Evolutionary conservation across 2,888 invertebrate species (phyloP), one percentile per base, ranked within the genome.

Genomic region (Gnatocerus cornutus): DNA sequence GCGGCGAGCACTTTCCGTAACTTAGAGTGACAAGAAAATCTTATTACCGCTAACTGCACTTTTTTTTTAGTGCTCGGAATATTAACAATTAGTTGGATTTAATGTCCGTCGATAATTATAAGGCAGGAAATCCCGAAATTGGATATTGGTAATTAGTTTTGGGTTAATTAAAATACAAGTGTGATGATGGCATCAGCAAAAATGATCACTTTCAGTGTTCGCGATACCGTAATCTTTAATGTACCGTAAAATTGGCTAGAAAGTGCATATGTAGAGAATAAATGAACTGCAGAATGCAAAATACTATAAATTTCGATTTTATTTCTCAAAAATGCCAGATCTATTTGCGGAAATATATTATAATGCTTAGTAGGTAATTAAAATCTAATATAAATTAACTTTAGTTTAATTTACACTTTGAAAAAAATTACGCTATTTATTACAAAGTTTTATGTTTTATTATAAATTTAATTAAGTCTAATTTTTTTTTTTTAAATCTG

Each of bases 201-300:
- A 50, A 50, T 50, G 48, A 53, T 37, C 53, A 53, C 53, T 53
- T 53, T 53, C 37, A 37, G 46, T 46, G 46, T 13, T 13, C 7
- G 3, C 27, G 52, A 10, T 39, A 55, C 39, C 16, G 55, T 39
- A 16, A 55, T 41, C 43, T 58, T 21, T 43, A 58, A 45, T 58
- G 45, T 43, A 58, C 58, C 45, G 46, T 45, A 43, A 45, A 59
- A 59, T 59, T 59, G 30, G 43, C 43, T 45, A 46, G 12, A n/a
- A 12, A 13, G 41, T 6, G 41, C 41, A n/a, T 13, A 10, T 12
- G 41, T 41, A 12, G 12, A 12, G 12, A 21, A 21, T 21, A 21
- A 21, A 1, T 21, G 4, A 21, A 21, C 21, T 21, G 21, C 21
- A 21, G 4, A 1, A 21, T 21, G 4, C 21, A 3, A 4, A 21